A percentile compares a stretch with the other conserved stretches of the same genome.
Evolutionary conservation across 2,113 vertebrate genomes (phyloP).

Genomic region (Cryptotis parvus): DNA sequence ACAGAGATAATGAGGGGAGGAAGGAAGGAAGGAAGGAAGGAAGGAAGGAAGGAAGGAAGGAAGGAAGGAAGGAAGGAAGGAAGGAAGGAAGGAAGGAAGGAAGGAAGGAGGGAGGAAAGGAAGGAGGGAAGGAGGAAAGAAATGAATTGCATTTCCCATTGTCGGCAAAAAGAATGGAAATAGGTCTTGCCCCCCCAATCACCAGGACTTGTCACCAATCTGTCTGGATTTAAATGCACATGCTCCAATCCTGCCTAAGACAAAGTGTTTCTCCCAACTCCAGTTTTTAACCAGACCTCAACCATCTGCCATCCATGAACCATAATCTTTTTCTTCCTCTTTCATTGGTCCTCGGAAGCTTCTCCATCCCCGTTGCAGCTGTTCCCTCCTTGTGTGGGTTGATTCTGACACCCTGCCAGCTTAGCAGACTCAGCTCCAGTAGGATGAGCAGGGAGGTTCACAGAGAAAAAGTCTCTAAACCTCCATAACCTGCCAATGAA

Average conservation of each 20-base stretch:
- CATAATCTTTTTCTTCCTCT: background rate
- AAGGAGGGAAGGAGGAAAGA: too few relatives aligned
- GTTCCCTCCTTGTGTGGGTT: background rate
- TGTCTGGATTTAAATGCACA: background rate
- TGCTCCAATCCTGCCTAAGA: conserved; percentile 21
- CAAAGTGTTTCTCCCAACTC: conserved; percentile 30
- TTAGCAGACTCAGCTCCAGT: conserved; percentile 16
- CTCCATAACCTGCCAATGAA: background rate
- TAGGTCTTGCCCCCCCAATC: background rate
- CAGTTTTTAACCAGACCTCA: conserved; percentile 27
- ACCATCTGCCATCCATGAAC: conserved; percentile 30
- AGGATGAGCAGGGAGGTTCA: background rate
- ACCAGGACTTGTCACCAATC: background rate
- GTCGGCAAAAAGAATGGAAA: background rate
- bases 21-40: too few relatives aligned
- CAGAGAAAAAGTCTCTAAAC: conserved; percentile 43
- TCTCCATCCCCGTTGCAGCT: background rate
- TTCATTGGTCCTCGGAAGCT: conserved; percentile 15
- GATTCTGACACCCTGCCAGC: background rate
- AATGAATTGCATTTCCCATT: too few relatives aligned
- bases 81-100: too few relatives aligned
- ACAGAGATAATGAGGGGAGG: too few relatives aligned
- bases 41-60: too few relatives aligned
- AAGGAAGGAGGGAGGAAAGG: too few relatives aligned
- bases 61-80: too few relatives aligned